Base-by-base conservation (phyloP, 2,888 invertebrate species). In the Dicyrtomina minuta region DNA sequence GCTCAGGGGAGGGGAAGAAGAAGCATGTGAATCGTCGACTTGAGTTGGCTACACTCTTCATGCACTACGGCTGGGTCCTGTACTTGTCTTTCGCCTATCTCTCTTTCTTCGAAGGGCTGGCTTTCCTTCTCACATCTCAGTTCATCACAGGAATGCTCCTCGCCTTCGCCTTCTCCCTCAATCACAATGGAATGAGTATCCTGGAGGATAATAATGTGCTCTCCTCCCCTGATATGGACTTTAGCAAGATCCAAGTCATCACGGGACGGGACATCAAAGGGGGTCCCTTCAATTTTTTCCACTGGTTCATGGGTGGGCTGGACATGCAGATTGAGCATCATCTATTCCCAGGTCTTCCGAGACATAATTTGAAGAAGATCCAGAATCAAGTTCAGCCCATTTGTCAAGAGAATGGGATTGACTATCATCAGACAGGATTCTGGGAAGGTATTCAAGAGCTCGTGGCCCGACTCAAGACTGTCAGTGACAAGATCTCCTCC, bases 291-390 rank as follows among this genome's bases (percentile, higher is more conserved):
- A 64, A 64, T 20, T 64, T 64, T 17, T 64, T 64, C 17, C 64
- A 64, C 17, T 64, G 49, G 33, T 64, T 64, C 39, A 64, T 64
- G 64, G 64, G 64, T 6, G 64, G 64, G 17, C 20, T 64, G 51
- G 64, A 64, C 51, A 64, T 64, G 64, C 64, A 64, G 26, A 49
- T 62, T 44, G 49, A n/a, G n/a, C n/a, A n/a, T n/a, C n/a, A 64
- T 51, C 33, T 64, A 2, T 64, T 64, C 51, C 64, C 64, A 2
- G 64, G 64, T 4, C 27, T 64, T 1, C 64, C 64, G 17, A 15
- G 64, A 33, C 64, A 64, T 51, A 64, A 64, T 33, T 17, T 64
- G 24, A 64, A 64, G 49, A 64, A 64, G 27, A 64, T 64, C 13
- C 64, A 64, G 39, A 39, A 64, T 17, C 49, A 22, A 15, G 64